A percentile compares a stretch with the other conserved stretches of the same genome.
These are phyloP conservation scores for Platorchestia sp. DNA, from an alignment of 1,140 invertebrate genomes.

Conservation along the genomic window DNA sequence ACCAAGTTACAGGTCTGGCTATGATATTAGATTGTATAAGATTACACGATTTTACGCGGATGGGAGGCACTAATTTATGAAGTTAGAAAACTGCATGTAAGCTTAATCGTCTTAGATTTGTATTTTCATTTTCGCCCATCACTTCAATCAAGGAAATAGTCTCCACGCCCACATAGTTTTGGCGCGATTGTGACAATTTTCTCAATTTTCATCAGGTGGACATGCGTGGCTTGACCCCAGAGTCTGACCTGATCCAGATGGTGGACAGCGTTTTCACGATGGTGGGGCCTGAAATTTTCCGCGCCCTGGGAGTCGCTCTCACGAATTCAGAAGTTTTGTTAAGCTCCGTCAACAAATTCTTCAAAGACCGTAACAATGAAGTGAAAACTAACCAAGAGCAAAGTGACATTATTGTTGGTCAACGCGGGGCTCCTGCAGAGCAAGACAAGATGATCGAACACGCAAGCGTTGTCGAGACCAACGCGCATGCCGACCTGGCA, in stretches of 20 bases:
- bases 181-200: background rate
- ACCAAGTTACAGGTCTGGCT: too few species aligned
- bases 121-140: background rate
- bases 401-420: background rate
- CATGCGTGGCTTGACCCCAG: background rate
- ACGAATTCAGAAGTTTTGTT: background rate
- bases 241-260: background rate
- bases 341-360: background rate
- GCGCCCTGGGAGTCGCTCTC: background rate
- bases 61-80: background rate
- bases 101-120: background rate
- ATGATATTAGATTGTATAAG: too few species aligned
- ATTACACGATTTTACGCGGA: background rate
- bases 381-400: background rate
- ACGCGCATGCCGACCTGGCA: too few species aligned
- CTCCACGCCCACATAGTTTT: background rate
- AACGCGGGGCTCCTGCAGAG: background rate
- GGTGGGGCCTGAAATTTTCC: constrained; percentile 3
- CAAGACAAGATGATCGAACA: too few species aligned
- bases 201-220: background rate
- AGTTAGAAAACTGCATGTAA: background rate
- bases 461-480: too few species aligned
- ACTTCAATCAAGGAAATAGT: background rate
- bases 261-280: constrained; percentile 19
- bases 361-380: background rate